These are phyloP conservation scores for Tinamus major DNA, from an alignment of 2,797 vertebrate genomes.

Conservation along the genomic window DNA sequence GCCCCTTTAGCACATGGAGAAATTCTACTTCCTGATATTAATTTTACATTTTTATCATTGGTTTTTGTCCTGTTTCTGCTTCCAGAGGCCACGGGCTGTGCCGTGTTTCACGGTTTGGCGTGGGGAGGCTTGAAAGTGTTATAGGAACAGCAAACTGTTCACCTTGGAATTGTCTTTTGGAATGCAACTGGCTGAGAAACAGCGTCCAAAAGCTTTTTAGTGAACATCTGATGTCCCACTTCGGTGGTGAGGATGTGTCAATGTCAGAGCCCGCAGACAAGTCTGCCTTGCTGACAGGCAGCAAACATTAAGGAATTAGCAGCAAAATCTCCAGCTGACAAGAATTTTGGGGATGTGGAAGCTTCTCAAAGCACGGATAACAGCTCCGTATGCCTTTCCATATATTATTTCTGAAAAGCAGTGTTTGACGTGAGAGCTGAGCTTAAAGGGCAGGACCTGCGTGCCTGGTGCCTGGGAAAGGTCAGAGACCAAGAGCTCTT, in stretches of 20 bases:
- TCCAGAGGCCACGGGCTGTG: not conserved
- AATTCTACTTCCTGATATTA: not conserved
- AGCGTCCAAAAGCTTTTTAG: not conserved
- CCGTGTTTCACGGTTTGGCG: not conserved
- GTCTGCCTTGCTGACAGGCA: too few relatives aligned
- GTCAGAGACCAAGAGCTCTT: not conserved
- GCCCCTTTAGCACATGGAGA: not conserved
- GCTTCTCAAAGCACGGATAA: too few relatives aligned
- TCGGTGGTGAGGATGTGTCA: not conserved
- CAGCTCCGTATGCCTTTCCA: not conserved
- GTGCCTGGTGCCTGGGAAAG: not conserved
- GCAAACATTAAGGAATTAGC: not conserved
- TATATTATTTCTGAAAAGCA: not conserved
- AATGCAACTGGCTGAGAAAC: not conserved
- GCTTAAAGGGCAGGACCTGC: not conserved
- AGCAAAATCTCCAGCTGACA: not conserved
- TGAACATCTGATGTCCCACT: not conserved
- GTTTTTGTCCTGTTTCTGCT: not conserved
- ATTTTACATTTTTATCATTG: not conserved
- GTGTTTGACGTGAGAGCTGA: not conserved
- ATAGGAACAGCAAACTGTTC: not conserved
- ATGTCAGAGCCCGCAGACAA: too few relatives aligned
- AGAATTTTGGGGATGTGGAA: not conserved
- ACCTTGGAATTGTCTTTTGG: not conserved
- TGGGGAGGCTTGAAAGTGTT: not conserved